Percentiles rank a stretch among this genome's conserved stretches.
phyloP scores from a whole-genome alignment of 2,113 vertebrate genomes.

The Baryphthengus martii region DNA sequence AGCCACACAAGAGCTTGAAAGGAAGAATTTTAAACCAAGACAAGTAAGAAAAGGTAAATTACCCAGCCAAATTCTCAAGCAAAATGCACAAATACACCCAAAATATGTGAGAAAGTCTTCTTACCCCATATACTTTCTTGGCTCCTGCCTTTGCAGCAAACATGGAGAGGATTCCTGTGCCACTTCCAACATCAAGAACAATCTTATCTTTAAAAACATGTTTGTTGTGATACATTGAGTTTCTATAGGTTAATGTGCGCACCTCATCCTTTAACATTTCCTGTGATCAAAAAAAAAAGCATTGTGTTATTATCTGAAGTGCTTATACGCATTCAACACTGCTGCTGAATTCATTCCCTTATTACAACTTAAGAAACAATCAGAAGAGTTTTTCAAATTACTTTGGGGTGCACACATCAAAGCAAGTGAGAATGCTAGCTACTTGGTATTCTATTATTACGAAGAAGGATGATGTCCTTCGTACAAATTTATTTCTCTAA shows the following conservation, averaged over 20 bases:
- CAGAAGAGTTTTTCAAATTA: not conserved
- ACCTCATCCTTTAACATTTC: constrained; percentile 99
- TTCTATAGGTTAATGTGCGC: constrained; percentile 94
- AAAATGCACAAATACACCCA: not conserved
- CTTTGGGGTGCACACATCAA: not conserved
- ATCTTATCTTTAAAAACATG: constrained; percentile 97
- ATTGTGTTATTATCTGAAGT: not conserved
- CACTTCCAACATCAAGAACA: constrained; percentile 97
- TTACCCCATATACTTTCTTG: constrained; percentile 96
- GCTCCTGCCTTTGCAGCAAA: constrained; percentile 97
- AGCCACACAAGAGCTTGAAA: not conserved
- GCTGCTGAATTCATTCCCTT: not conserved
- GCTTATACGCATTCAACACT: not conserved
- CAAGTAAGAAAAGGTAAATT: not conserved
- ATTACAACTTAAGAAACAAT: not conserved
- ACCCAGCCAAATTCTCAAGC: not conserved
- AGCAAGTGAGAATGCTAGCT: not conserved
- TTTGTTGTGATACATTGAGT: constrained; percentile 98
- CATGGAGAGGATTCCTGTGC: constrained; percentile 97
- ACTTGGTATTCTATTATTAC: not conserved
- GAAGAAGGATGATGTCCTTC: not conserved
- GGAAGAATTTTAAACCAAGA: not conserved
- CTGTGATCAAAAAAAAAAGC: constrained; percentile 64
- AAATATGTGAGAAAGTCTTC: constrained; percentile 22
- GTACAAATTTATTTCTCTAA: not conserved